Evolutionary conservation across 2,113 vertebrate species (phyloP).

Genomic region (Phaethon lepturus): DNA sequence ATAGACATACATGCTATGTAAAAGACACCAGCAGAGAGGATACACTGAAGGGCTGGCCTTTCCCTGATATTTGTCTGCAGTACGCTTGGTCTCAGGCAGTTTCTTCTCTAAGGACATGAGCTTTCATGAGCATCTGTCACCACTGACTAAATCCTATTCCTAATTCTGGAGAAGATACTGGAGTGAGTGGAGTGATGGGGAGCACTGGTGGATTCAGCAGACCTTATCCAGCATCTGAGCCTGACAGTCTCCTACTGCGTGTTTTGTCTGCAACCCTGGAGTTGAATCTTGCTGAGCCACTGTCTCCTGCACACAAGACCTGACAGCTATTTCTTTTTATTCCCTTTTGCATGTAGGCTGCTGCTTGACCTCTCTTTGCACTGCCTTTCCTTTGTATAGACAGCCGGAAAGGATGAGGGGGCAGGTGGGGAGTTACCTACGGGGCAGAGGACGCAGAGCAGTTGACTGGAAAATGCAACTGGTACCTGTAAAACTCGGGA

Average conservation of each 20-base stretch:
- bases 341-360: not conserved
- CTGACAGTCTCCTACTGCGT: not conserved
- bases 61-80: not conserved
- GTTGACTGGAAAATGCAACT: not conserved
- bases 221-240: not conserved
- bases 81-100: not conserved
- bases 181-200: not conserved
- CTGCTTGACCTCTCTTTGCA: not conserved
- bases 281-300: not conserved
- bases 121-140: not conserved
- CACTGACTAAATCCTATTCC: not conserved
- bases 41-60: not conserved
- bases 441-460: not conserved
- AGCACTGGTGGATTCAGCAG: not conserved
- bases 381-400: not conserved
- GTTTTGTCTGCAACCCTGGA: not conserved
- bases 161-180: not conserved
- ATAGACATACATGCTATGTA: not conserved
- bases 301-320: not conserved
- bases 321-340: not conserved
- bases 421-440: not conserved
- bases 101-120: not conserved
- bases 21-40: not conserved
- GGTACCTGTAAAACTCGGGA: not conserved
- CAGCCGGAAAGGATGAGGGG: not conserved